phyloP scores from a whole-genome alignment of 2,113 vertebrate species.

The Caretta caretta region DNA sequence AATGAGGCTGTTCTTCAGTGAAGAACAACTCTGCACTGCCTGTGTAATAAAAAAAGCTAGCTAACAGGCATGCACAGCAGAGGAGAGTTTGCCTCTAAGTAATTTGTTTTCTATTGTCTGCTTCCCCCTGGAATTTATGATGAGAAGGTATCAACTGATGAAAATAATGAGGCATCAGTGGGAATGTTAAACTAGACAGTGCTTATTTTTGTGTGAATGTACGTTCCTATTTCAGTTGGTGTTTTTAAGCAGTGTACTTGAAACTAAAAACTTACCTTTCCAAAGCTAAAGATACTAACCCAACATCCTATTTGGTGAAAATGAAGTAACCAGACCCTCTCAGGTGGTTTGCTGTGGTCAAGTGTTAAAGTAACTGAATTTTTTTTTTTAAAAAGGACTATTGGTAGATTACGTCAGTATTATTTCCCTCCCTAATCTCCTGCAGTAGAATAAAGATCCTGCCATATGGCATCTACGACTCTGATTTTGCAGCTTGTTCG shows the following conservation, averaged over 20 bases:
- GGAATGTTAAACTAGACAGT: neutral
- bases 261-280: neutral
- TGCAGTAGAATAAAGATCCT: neutral
- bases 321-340: neutral
- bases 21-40: neutral
- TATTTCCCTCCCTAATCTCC: neutral
- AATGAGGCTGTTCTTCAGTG: neutral
- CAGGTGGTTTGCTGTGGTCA: too few relatives aligned
- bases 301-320: neutral
- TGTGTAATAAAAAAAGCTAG: neutral
- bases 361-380: neutral
- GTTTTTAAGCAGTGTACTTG: neutral
- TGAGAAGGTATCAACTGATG: neutral
- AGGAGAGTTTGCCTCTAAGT: neutral
- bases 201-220: neutral
- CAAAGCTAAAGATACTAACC: neutral
- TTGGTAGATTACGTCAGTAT: neutral
- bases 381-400: neutral
- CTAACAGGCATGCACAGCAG: neutral
- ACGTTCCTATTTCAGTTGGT: neutral
- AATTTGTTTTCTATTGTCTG: neutral
- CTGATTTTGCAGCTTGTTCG: neutral
- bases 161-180: neutral
- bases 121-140: neutral
- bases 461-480: neutral